Evolutionary conservation across 2,113 vertebrate genomes (phyloP).

Genomic region (Ammodytes marinus): DNA sequence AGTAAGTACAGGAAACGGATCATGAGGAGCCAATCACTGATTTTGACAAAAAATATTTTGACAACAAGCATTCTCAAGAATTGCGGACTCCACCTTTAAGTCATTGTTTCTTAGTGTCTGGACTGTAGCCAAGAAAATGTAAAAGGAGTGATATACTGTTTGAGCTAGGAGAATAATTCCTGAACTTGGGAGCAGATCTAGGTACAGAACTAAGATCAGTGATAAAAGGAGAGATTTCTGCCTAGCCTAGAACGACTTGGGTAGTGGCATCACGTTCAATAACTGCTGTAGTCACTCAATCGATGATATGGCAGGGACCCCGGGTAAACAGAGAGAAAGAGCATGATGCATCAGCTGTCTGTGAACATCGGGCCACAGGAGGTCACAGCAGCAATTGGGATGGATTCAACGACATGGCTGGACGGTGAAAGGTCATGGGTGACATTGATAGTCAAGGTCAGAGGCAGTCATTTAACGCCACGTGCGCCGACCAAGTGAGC

Average conservation of each 20-base stretch:
- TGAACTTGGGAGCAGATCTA: not conserved
- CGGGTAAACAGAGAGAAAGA: not conserved
- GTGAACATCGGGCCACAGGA: not conserved
- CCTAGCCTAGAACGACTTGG: not conserved
- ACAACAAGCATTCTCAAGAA: no score
- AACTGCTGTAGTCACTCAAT: not conserved
- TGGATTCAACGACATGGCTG: not conserved
- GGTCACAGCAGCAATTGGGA: conserved; percentile 7
- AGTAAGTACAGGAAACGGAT: no score
- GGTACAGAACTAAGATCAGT: not conserved
- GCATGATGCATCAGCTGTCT: not conserved
- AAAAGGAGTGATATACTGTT: no score
- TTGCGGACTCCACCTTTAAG: not conserved
- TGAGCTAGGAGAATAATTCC: not conserved
- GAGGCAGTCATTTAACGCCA: not conserved
- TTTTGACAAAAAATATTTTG: no score
- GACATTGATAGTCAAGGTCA: conserved; percentile 1
- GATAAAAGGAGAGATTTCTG: not conserved
- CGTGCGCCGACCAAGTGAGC: no score
- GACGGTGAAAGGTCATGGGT: not conserved
- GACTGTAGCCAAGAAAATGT: not conserved
- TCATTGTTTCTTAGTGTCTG: not conserved
- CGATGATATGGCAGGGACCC: not conserved
- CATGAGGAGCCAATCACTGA: no score
- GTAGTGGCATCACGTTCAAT: not conserved